These are phyloP conservation scores for Carpatolechia fugitivella DNA, from an alignment of 2,888 invertebrate species.

Conservation along the genomic window DNA sequence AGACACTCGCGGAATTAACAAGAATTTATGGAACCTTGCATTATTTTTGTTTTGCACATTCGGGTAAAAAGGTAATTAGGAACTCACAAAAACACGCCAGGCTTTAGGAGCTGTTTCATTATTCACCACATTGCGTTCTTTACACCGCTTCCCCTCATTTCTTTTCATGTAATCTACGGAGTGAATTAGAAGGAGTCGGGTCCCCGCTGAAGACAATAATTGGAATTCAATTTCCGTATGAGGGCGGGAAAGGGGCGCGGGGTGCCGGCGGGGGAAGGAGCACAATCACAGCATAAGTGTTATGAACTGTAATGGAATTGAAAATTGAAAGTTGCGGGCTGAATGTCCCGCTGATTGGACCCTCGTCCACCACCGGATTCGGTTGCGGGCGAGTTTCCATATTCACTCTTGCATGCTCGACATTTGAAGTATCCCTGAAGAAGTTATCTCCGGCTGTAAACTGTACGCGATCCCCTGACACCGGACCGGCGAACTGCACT, in stretches of 20 bases:
- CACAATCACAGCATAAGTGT: too few relatives aligned
- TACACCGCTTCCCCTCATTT: neutral
- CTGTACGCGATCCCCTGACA: too few relatives aligned
- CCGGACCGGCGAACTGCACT: too few relatives aligned
- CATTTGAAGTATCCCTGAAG: neutral
- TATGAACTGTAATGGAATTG: neutral
- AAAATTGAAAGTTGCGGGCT: neutral
- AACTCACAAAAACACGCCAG: too few relatives aligned
- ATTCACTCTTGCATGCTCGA: neutral
- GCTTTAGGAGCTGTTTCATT: too few relatives aligned
- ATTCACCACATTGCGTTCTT: too few relatives aligned
- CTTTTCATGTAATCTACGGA: neutral
- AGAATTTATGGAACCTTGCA: too few relatives aligned
- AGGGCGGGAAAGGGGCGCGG: neutral
- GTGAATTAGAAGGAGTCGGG: neutral
- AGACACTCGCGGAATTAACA: too few relatives aligned
- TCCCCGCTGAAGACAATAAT: neutral
- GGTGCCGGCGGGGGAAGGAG: too few relatives aligned
- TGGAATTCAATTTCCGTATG: neutral
- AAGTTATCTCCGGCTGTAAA: too few relatives aligned
- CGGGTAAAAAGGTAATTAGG: too few relatives aligned
- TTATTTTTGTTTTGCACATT: too few relatives aligned
- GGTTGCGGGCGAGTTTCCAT: neutral
- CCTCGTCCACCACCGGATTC: neutral
- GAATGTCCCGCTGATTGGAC: neutral